Conservation (phyloP, 2,113 vertebrate genomes). For the Emydocephalus ijimae region DNA sequence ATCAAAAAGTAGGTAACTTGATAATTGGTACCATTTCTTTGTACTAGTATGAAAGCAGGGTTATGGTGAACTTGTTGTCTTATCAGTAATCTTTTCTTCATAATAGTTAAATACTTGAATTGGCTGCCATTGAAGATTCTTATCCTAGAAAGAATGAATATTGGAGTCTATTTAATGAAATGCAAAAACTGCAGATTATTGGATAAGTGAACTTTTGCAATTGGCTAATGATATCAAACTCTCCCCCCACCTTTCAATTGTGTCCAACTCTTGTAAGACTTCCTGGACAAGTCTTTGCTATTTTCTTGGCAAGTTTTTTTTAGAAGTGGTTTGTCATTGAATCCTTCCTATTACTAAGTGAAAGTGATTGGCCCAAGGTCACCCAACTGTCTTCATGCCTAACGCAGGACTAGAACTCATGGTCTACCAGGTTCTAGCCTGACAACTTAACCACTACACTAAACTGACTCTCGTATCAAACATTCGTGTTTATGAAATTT, state of each 20-base stretch:
- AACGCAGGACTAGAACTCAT: background rate
- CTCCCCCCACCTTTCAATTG: background rate
- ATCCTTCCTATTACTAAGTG: background rate
- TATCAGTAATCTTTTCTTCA: background rate
- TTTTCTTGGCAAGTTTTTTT: background rate
- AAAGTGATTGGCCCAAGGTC: background rate
- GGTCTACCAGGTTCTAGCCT: background rate
- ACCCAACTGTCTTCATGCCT: background rate
- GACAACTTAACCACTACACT: background rate
- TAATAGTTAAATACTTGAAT: background rate
- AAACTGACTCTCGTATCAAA: background rate
- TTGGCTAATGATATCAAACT: slow-evolving; percentile 21
- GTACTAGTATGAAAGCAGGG: background rate
- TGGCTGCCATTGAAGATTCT: slow-evolving; percentile 8
- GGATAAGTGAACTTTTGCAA: slow-evolving; percentile 9
- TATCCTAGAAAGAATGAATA: background rate
- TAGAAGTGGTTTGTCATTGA: background rate
- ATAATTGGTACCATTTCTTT: background rate
- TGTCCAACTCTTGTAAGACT: background rate
- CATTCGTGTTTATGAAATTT: background rate
- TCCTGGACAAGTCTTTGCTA: background rate
- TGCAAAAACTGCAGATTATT: background rate
- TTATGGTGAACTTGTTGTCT: background rate
- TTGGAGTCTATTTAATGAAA: slow-evolving; percentile 19
- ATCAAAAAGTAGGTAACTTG: slow-evolving; percentile 81